Evolutionary conservation across 2,797 vertebrate genomes (phyloP).

Genomic region (Rhinichthys osculus): DNA sequence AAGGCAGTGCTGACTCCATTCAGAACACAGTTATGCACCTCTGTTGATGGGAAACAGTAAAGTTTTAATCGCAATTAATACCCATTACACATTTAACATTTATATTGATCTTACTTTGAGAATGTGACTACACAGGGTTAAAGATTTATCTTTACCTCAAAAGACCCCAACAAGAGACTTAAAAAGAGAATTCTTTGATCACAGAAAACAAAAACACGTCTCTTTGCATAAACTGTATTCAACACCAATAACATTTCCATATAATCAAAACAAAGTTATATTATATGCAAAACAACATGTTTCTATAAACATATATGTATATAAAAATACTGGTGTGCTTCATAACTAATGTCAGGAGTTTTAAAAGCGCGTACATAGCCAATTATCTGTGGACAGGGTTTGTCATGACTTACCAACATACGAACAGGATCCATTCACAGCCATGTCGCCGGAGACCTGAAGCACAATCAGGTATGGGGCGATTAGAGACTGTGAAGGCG

Average conservation of each 20-base stretch:
- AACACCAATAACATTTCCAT: background rate
- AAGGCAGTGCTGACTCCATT: conserved; percentile 68
- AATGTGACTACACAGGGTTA: background rate
- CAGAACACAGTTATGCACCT: conserved; percentile 66
- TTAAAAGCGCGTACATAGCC: conserved; percentile 59
- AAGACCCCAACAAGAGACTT: background rate
- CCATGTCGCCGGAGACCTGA: conserved; percentile 67
- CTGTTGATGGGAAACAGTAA: conserved; percentile 57
- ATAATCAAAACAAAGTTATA: background rate
- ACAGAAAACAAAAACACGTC: background rate
- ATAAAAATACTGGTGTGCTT: background rate
- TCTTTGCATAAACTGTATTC: background rate
- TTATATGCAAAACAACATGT: background rate
- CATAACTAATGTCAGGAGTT: background rate
- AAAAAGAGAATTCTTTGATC: background rate
- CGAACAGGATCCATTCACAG: conserved; percentile 60
- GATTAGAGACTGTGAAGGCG: conserved; percentile 49
- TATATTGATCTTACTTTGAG: background rate
- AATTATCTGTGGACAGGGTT: conserved; percentile 64
- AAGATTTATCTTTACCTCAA: background rate
- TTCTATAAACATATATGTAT: too few species aligned
- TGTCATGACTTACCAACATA: conserved; percentile 60
- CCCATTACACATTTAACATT: background rate
- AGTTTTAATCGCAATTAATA: background rate
- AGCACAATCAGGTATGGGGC: conserved; percentile 62